Evolutionary conservation across 2,888 invertebrate species (phyloP).

Genomic region (Epiblema foenella): DNA sequence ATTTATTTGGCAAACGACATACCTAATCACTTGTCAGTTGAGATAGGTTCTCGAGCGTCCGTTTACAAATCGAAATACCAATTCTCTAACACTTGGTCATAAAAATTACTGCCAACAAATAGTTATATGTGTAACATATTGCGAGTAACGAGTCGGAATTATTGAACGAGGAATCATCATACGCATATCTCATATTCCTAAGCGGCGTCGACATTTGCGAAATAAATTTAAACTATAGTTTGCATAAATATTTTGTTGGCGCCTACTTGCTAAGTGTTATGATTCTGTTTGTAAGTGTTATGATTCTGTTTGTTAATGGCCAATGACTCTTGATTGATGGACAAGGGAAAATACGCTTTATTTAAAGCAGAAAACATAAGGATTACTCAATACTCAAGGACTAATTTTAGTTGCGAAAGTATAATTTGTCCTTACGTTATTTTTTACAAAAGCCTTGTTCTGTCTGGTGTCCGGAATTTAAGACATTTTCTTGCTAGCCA

Average conservation of each 20-base stretch:
- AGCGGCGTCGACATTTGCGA: constrained; percentile 23
- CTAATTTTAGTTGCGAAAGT: too few relatives aligned
- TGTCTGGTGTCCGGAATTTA: too few relatives aligned
- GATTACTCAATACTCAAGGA: background rate
- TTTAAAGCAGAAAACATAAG: background rate
- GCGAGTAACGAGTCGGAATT: constrained; percentile 25
- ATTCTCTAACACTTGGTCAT: constrained; percentile 20
- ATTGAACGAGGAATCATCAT: constrained; percentile 22
- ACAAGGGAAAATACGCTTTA: background rate
- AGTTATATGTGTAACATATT: constrained; percentile 35
- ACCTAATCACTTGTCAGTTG: background rate
- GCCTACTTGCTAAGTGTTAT: background rate
- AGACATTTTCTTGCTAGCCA: too few relatives aligned
- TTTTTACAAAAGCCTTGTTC: too few relatives aligned
- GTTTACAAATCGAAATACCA: background rate
- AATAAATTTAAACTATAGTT: constrained; percentile 38
- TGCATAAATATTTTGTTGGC: constrained; percentile 35
- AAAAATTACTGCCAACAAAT: constrained; percentile 37
- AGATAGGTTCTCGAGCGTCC: background rate
- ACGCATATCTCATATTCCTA: constrained; percentile 33
- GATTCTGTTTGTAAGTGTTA: constrained; percentile 14
- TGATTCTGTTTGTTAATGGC: constrained; percentile 12
- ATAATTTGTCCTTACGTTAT: too few relatives aligned
- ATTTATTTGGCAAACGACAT: background rate
- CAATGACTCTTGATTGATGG: constrained; percentile 14